phyloP scores from a whole-genome alignment of 2,888 invertebrate genomes.

The Coenonympha glycerion region DNA sequence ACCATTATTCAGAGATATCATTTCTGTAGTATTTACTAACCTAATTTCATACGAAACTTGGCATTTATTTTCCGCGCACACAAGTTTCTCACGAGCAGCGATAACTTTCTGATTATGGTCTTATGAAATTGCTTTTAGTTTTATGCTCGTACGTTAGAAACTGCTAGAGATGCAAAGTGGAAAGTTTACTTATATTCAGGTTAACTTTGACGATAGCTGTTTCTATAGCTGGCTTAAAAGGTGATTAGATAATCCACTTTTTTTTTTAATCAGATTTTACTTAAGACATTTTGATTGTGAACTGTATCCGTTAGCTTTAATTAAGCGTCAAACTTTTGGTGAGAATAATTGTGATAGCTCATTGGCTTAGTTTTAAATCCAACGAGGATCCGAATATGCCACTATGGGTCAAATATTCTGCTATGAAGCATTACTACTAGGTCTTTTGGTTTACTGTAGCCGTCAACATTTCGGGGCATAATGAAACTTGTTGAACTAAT shows the following conservation, averaged over 20 bases:
- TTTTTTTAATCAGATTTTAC: neutral
- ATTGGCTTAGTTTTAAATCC: too few relatives aligned
- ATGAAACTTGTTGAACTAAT: too few relatives aligned
- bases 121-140: slow-evolving; percentile 31
- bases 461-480: too few relatives aligned
- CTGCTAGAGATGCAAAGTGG: slow-evolving; percentile 27
- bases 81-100: slow-evolving; percentile 20
- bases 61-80: slow-evolving; percentile 22
- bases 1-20: slow-evolving; percentile 9
- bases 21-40: slow-evolving; percentile 15
- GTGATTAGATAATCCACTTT: neutral
- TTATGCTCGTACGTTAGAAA: slow-evolving; percentile 25
- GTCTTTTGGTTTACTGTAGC: too few relatives aligned
- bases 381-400: too few relatives aligned
- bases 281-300: too few relatives aligned
- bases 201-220: slow-evolving; percentile 20
- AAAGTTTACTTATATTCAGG: slow-evolving; percentile 28
- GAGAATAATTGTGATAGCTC: too few relatives aligned
- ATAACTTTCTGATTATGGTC: slow-evolving; percentile 29
- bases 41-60: slow-evolving; percentile 24
- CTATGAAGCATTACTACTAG: too few relatives aligned
- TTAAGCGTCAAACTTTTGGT: too few relatives aligned
- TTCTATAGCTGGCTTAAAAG: slow-evolving; percentile 6
- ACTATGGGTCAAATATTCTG: too few relatives aligned
- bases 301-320: too few relatives aligned